Evolutionary conservation across 2,797 vertebrate genomes (phyloP).

Genomic region (Carcharodon carcharias): DNA sequence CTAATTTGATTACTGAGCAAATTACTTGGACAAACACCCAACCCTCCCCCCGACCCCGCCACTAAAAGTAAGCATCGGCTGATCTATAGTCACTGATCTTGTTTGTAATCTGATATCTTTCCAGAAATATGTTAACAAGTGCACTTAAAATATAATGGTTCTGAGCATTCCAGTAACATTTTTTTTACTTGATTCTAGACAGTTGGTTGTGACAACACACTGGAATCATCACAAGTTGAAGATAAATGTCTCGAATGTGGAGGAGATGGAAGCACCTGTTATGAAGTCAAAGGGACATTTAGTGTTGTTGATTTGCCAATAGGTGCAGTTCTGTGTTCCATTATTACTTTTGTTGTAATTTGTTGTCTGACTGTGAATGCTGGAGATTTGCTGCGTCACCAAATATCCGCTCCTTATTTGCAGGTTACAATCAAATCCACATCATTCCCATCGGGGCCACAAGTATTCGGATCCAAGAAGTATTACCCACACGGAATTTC

Average conservation of each 20-base stretch:
- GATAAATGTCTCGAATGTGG: constrained; percentile 90
- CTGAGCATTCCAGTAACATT: background rate
- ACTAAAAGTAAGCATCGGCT: background rate
- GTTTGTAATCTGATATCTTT: background rate
- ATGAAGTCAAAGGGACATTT: constrained; percentile 69
- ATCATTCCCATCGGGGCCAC: constrained; percentile 82
- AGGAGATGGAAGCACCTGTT: constrained; percentile 77
- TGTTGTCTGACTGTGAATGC: background rate
- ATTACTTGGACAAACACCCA: background rate
- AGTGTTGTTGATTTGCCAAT: constrained; percentile 61
- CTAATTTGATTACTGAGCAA: background rate
- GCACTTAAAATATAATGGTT: background rate
- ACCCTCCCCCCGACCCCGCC: no score
- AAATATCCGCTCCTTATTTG: no score
- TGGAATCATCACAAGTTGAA: constrained; percentile 79
- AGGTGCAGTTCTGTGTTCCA: constrained; percentile 55
- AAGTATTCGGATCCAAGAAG: constrained; percentile 79
- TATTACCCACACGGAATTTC: constrained; percentile 78
- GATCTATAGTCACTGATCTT: background rate
- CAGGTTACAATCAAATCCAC: constrained; percentile 94
- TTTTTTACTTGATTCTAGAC: constrained; percentile 52
- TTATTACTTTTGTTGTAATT: background rate
- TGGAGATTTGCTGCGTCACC: background rate
- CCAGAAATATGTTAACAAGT: background rate
- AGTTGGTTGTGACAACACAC: constrained; percentile 81